These are phyloP conservation scores for Digitonthophagus gazella DNA, from an alignment of 2,888 invertebrate species.

Conservation along the genomic window DNA sequence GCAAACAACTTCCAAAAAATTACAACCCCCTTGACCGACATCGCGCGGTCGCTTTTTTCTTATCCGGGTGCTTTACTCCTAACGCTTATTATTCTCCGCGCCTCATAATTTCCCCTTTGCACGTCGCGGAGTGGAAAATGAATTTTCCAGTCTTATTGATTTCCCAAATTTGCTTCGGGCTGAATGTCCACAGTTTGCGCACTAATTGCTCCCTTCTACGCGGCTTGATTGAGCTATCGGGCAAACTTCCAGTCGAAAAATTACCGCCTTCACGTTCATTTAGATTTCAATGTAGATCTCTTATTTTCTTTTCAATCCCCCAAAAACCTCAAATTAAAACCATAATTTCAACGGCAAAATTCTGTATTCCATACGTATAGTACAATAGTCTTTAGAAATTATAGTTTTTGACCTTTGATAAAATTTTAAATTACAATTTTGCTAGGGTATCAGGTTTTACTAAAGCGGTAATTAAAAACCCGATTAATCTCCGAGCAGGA, in stretches of 20 bases:
- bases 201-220: background rate
- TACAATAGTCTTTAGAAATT: too few relatives aligned
- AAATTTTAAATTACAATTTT: too few relatives aligned
- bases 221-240: background rate
- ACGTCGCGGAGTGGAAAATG: background rate
- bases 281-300: background rate
- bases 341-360: background rate
- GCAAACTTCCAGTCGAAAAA: background rate
- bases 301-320: background rate
- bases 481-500: too few relatives aligned
- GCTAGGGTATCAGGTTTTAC: too few relatives aligned
- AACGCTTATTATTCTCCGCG: background rate
- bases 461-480: too few relatives aligned
- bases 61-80: too few relatives aligned
- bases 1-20: background rate
- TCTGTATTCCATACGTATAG: too few relatives aligned
- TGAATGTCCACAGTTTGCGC: background rate
- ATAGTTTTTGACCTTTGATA: too few relatives aligned
- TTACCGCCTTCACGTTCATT: background rate
- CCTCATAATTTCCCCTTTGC: background rate
- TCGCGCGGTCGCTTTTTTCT: background rate
- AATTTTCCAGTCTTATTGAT: background rate
- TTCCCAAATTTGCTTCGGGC: background rate
- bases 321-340: background rate
- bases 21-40: background rate